Percentiles rank a stretch among this genome's conserved stretches.
Evolutionary conservation across 1,140 invertebrate genomes (phyloP).

Genomic region (Branchinecta lindahli): DNA sequence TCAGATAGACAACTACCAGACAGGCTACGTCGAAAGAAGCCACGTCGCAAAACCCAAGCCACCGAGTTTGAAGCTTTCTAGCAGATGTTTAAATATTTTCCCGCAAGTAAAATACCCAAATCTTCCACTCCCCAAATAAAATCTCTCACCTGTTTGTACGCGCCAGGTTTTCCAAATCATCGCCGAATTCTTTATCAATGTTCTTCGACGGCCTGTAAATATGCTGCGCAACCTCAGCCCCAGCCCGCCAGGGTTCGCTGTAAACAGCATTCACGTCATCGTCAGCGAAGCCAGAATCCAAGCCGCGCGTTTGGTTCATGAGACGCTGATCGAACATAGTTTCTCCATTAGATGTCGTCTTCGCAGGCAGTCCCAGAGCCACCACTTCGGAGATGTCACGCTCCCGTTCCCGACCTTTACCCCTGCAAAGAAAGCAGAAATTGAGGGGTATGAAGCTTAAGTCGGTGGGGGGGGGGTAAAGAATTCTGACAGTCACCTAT

Average conservation of each 20-base stretch:
- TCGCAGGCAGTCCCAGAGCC: conserved; percentile 85
- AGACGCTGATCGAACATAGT: conserved; percentile 88
- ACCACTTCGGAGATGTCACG: conserved; percentile 98
- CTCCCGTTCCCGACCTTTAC: conserved; percentile 64
- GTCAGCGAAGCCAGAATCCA: conserved; percentile 92
- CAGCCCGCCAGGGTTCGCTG: conserved; percentile 81
- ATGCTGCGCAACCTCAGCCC: conserved; percentile 62
- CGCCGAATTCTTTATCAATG: conserved; percentile 81
- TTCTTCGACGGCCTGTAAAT: conserved; percentile 84
- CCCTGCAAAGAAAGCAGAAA: conserved; percentile 20
- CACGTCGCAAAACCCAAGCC: too few species aligned
- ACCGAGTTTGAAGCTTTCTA: too few species aligned
- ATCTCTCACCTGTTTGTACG: conserved; percentile 58
- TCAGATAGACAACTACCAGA: too few species aligned
- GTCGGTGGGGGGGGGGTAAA: background rate
- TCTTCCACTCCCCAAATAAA: background rate
- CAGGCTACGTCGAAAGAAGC: too few species aligned
- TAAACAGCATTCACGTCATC: conserved; percentile 98
- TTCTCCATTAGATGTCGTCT: conserved; percentile 52
- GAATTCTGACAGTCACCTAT: background rate
- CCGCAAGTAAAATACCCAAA: too few species aligned
- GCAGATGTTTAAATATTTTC: too few species aligned
- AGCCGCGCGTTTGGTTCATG: conserved; percentile 87
- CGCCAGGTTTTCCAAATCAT: conserved; percentile 63
- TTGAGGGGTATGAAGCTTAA: background rate